These are phyloP conservation scores for Exocentrus adspersus DNA, from an alignment of 2,888 invertebrate genomes.

Conservation along the genomic window DNA sequence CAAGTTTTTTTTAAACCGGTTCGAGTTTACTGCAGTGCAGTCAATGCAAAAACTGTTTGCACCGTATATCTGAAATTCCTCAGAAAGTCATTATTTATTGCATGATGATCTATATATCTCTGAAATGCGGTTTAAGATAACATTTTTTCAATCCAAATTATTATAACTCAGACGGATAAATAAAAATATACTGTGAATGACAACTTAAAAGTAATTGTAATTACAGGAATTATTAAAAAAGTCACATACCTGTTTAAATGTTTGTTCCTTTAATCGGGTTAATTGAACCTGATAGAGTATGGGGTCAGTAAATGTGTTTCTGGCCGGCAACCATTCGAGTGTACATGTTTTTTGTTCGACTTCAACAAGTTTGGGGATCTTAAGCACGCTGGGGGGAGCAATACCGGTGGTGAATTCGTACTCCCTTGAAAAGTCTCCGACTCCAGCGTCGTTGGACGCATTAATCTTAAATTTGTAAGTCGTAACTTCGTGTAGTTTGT, in stretches of 20 bases:
- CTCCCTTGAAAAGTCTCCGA: conserved; percentile 80
- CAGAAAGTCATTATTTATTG: too few species aligned
- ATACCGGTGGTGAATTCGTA: conserved; percentile 77
- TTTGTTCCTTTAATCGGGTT: conserved; percentile 69
- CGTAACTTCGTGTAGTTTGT: conserved; percentile 83
- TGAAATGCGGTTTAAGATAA: too few species aligned
- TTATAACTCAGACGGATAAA: too few species aligned
- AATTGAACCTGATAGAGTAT: conserved; percentile 81
- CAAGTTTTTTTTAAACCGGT: too few species aligned
- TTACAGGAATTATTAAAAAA: background rate
- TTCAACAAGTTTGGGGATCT: conserved; percentile 73
- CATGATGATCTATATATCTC: too few species aligned
- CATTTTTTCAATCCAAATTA: too few species aligned
- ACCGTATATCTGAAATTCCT: too few species aligned
- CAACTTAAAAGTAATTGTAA: too few species aligned
- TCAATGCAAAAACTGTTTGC: too few species aligned
- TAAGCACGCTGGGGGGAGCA: conserved; percentile 84
- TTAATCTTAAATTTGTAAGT: conserved; percentile 84
- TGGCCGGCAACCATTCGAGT: conserved; percentile 74
- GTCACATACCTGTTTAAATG: conserved; percentile 70
- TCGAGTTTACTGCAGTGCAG: too few species aligned
- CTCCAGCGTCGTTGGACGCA: conserved; percentile 86
- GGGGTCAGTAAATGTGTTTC: conserved; percentile 70
- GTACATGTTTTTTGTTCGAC: conserved; percentile 68
- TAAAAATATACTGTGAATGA: too few species aligned